A percentile compares a stretch with the other conserved stretches of the same genome.
phyloP scores from a whole-genome alignment of 2,113 vertebrate genomes.

The Lepus europaeus region DNA sequence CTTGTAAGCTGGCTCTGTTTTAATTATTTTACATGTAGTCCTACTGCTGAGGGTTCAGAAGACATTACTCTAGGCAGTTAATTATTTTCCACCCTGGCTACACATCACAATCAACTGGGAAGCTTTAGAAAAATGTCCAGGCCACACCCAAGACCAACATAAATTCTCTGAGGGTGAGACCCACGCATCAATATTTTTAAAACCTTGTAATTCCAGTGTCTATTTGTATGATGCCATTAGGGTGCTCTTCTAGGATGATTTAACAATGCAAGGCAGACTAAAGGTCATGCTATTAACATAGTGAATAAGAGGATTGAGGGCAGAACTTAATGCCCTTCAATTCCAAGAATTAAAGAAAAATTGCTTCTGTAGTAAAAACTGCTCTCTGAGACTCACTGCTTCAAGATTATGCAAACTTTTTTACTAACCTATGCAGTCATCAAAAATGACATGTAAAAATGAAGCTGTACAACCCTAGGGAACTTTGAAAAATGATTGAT shows the following conservation, averaged over 20 bases:
- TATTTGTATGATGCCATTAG: background rate
- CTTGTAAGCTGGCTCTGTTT: background rate
- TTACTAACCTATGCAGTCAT: background rate
- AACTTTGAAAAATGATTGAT: constrained; percentile 11
- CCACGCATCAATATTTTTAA: background rate
- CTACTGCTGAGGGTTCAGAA: background rate
- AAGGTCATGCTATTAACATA: background rate
- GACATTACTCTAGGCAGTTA: background rate
- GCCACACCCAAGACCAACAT: constrained; percentile 16
- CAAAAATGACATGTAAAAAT: background rate
- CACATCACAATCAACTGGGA: background rate
- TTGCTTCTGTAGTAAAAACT: background rate
- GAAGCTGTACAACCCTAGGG: background rate
- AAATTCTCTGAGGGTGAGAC: background rate
- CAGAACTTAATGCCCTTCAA: background rate
- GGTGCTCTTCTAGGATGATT: background rate
- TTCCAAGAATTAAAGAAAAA: background rate
- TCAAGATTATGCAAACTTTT: background rate
- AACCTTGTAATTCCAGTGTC: background rate
- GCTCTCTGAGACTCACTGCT: background rate
- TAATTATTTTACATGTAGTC: background rate
- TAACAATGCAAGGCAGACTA: background rate
- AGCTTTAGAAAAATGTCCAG: background rate
- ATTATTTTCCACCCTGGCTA: background rate
- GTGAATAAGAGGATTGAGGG: background rate